These are phyloP conservation scores for Saiga tatarica DNA, from an alignment of 2,113 vertebrate genomes.

Conservation along the genomic window DNA sequence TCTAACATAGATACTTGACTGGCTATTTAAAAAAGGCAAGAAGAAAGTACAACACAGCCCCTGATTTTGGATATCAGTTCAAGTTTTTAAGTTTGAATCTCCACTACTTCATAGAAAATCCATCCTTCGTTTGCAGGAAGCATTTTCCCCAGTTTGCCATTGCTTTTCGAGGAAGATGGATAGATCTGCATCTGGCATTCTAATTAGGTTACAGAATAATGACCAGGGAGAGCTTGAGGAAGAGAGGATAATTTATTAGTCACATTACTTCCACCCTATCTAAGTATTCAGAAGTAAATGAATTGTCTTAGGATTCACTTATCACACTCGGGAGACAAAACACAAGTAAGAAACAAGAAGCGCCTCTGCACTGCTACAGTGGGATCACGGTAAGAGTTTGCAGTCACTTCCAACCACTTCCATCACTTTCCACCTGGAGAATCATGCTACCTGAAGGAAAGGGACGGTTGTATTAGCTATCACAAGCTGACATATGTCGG, in stretches of 20 bases:
- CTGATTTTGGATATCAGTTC: background rate
- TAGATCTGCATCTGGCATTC: slow-evolving; percentile 20
- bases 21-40: background rate
- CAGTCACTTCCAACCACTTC: background rate
- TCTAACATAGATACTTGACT: background rate
- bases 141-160: slow-evolving; percentile 9
- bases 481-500: background rate
- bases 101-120: background rate
- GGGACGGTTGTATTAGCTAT: background rate
- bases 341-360: background rate
- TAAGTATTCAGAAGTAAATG: slow-evolving; percentile 49
- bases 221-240: slow-evolving; percentile 50
- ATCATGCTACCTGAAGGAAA: background rate
- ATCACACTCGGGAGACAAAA: background rate
- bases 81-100: background rate
- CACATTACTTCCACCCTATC: slow-evolving; percentile 26
- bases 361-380: background rate
- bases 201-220: slow-evolving; percentile 70
- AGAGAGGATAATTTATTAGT: slow-evolving; percentile 63
- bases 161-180: slow-evolving; percentile 45
- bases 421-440: background rate
- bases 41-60: background rate
- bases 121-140: slow-evolving; percentile 8
- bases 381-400: background rate
- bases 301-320: slow-evolving; percentile 25